A percentile compares a stretch with the other conserved stretches of the same genome.
Conservation (phyloP, 2,113 vertebrate genomes). For the Crotalus horridus region DNA sequence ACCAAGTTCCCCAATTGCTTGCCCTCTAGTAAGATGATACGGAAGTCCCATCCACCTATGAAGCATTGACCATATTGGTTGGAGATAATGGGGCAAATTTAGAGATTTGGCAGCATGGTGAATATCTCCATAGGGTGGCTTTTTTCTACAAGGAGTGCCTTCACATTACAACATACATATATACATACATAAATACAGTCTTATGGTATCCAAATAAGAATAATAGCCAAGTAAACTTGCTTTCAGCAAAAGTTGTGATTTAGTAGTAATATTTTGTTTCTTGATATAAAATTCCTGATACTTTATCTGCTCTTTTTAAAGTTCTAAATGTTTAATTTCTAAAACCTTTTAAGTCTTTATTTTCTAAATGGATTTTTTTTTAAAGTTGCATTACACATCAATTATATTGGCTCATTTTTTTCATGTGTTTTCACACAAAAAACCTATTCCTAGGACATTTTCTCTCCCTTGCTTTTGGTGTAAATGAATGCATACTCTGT, state of each 20-base stretch:
- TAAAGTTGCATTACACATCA: background rate
- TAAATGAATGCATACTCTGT: background rate
- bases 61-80: background rate
- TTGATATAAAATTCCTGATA: background rate
- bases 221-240: background rate
- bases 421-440: background rate
- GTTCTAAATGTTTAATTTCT: background rate
- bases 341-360: background rate
- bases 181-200: background rate
- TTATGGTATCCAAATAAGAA: background rate
- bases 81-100: background rate
- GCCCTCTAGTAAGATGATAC: background rate
- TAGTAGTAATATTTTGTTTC: background rate
- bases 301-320: background rate
- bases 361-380: background rate
- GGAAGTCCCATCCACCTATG: background rate
- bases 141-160: background rate
- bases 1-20: background rate
- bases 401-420: background rate
- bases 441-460: background rate
- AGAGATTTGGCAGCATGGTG: background rate
- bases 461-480: conserved; percentile 37
- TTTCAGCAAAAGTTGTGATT: background rate
- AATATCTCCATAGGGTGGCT: background rate
- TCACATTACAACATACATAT: background rate